These are phyloP conservation scores for Morelia viridis DNA, from an alignment of 2,797 vertebrate genomes.

Conservation along the genomic window DNA sequence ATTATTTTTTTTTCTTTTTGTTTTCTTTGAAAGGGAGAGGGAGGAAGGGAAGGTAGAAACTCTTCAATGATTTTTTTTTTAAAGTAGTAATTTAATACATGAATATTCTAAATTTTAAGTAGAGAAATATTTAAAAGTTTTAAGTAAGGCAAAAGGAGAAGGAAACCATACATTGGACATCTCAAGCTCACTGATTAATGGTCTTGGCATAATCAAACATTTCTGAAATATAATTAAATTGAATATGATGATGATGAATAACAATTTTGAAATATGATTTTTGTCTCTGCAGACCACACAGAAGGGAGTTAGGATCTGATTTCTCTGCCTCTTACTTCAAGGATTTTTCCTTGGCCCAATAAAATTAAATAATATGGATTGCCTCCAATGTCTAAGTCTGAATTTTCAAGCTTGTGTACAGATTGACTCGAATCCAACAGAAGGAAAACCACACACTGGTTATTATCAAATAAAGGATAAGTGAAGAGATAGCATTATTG, in stretches of 20 bases:
- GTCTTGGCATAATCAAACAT: slow-evolving; percentile 59
- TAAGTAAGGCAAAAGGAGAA: slow-evolving; percentile 64
- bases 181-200: slow-evolving; percentile 50
- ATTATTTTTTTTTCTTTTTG: neutral
- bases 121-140: slow-evolving; percentile 53
- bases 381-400: neutral
- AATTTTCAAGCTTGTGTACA: neutral
- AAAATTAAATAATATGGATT: neutral
- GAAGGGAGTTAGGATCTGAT: neutral
- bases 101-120: slow-evolving; percentile 47
- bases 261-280: slow-evolving; percentile 16
- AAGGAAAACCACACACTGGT: neutral
- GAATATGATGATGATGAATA: slow-evolving; percentile 42
- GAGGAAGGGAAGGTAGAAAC: neutral
- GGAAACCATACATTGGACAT: slow-evolving; percentile 56
- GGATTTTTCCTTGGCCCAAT: too few relatives aligned
- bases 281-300: neutral
- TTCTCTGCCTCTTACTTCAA: neutral
- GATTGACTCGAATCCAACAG: neutral
- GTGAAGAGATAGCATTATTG: neutral
- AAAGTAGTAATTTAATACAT: slow-evolving; percentile 58
- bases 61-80: slow-evolving; percentile 47
- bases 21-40: neutral
- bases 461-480: neutral
- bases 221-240: slow-evolving; percentile 58